Evolutionary conservation across 1,140 invertebrate species (phyloP).

Genomic region (Nasonia vitripennis): DNA sequence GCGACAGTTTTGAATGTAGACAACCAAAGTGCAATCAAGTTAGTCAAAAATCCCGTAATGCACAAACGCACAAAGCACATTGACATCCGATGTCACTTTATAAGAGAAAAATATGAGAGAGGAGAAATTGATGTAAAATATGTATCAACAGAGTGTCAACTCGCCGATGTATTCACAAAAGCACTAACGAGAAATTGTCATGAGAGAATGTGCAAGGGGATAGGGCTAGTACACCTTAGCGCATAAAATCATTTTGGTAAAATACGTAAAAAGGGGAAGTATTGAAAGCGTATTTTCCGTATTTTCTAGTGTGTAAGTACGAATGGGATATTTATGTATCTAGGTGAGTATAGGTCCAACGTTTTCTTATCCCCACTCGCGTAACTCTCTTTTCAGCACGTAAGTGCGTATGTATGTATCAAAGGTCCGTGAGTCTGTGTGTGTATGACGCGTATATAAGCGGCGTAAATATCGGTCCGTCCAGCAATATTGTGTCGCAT

Average conservation of each 20-base stretch:
- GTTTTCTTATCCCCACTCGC: too few relatives aligned
- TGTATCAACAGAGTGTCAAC: conserved; percentile 10
- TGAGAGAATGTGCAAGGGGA: conserved; percentile 46
- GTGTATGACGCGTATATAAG: too few relatives aligned
- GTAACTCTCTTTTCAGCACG: too few relatives aligned
- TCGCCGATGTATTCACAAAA: conserved; percentile 22
- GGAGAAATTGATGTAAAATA: not conserved
- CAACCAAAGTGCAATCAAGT: conserved; percentile 66
- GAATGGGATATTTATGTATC: too few relatives aligned
- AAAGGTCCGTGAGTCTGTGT: too few relatives aligned
- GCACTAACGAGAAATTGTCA: not conserved
- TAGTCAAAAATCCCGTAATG: conserved; percentile 66
- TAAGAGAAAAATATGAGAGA: conserved; percentile 56
- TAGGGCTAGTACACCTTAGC: conserved; percentile 65
- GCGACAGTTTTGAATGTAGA: conserved; percentile 51
- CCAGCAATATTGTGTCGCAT: too few relatives aligned
- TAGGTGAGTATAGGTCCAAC: too few relatives aligned
- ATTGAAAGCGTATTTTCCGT: not conserved
- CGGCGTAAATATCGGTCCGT: too few relatives aligned
- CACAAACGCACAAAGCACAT: conserved; percentile 63
- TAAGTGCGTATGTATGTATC: too few relatives aligned
- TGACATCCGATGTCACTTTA: conserved; percentile 63
- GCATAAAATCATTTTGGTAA: conserved; percentile 47
- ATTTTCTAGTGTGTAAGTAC: too few relatives aligned
- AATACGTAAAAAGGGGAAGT: conserved; percentile 6